These are phyloP conservation scores for Cylloceria caligata DNA, from an alignment of 2,888 invertebrate genomes.

Conservation along the genomic window DNA sequence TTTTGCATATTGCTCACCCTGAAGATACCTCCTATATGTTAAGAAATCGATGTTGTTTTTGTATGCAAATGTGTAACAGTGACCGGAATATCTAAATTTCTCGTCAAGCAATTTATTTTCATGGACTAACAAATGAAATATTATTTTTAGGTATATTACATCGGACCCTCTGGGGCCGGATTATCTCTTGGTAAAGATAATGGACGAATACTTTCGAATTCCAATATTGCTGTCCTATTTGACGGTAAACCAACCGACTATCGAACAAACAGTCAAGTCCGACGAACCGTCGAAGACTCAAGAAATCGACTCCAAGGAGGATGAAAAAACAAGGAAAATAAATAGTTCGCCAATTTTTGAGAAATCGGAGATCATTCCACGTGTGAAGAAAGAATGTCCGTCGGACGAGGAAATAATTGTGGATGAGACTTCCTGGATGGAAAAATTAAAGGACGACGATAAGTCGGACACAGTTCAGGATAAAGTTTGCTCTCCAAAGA, in stretches of 20 bases:
- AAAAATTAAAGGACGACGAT: not conserved
- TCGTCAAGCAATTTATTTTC: not conserved
- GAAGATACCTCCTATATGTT: not conserved
- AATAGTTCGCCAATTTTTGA: not conserved
- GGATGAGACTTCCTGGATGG: not conserved
- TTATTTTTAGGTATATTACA: slow-evolving; percentile 49
- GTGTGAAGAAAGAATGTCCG: not conserved
- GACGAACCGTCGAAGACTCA: not conserved
- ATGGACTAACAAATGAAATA: not conserved
- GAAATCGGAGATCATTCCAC: slow-evolving; percentile 2
- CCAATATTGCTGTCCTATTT: slow-evolving; percentile 60
- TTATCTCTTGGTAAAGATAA: slow-evolving; percentile 63
- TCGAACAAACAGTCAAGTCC: slow-evolving; percentile 4
- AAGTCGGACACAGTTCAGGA: not conserved
- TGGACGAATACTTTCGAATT: slow-evolving; percentile 62
- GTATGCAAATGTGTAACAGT: slow-evolving; percentile 1
- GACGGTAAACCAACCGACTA: slow-evolving; percentile 45
- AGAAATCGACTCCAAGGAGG: not conserved
- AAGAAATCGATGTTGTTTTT: not conserved
- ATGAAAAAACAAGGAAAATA: not conserved
- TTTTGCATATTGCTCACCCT: not conserved
- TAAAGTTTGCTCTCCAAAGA: not conserved
- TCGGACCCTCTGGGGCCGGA: slow-evolving; percentile 58
- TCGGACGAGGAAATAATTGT: not conserved
- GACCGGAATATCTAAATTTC: slow-evolving; percentile 1